phyloP scores from a whole-genome alignment of 2,113 vertebrate genomes.

The Lamprotornis superbus region DNA sequence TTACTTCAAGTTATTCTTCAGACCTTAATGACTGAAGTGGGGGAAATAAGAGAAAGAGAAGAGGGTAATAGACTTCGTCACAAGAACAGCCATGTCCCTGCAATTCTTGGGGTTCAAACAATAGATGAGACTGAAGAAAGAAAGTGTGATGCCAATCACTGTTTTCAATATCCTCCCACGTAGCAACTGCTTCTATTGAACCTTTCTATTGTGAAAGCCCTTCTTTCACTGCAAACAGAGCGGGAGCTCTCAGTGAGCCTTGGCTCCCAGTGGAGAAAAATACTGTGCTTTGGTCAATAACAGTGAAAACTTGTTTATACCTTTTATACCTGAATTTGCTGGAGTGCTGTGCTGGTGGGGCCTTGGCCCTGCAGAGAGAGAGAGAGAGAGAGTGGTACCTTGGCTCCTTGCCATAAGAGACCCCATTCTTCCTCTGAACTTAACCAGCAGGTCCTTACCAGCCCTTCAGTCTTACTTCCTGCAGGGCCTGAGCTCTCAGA shows the following conservation, averaged over 20 bases:
- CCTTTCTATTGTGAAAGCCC: conserved; percentile 59
- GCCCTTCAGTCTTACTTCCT: background rate
- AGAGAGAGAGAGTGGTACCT: background rate
- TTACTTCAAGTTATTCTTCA: background rate
- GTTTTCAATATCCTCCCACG: conserved; percentile 68
- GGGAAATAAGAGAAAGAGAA: background rate
- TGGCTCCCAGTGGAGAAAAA: background rate
- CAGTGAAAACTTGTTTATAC: background rate
- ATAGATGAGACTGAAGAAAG: conserved; percentile 15
- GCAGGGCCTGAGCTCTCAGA: background rate
- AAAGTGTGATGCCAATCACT: conserved; percentile 46
- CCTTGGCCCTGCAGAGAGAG: background rate
- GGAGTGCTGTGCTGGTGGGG: rapidly evolving
- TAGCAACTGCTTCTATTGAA: conserved; percentile 68
- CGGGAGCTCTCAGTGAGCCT: conserved; percentile 7
- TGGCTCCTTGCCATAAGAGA: background rate
- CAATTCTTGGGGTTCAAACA: background rate
- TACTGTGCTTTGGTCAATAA: background rate
- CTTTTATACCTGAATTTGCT: background rate
- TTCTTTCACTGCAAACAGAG: conserved; percentile 51
- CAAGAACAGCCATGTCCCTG: background rate
- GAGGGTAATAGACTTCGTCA: background rate
- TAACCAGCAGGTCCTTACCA: background rate
- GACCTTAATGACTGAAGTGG: background rate
- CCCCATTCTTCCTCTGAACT: background rate